Conservation (phyloP, 1,140 invertebrate species). For the Heliconius melpomene region DNA sequence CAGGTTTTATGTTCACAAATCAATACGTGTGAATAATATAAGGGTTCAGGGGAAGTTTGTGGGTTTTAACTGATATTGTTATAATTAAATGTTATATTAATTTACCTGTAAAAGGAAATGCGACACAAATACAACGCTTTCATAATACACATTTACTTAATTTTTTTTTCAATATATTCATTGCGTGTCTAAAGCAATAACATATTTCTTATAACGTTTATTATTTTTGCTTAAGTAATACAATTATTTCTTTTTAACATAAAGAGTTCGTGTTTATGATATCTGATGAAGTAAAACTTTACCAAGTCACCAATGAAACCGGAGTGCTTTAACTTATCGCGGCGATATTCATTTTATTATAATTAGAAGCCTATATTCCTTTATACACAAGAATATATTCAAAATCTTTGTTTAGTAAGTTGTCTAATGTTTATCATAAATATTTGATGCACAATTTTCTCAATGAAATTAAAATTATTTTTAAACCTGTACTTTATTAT, state of each 20-base stretch:
- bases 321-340: not conserved
- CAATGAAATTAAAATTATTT: too few species aligned
- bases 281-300: not conserved
- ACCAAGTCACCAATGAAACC: not conserved
- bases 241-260: constrained; percentile 12
- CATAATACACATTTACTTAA: not conserved
- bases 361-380: not conserved
- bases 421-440: too few species aligned
- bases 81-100: not conserved
- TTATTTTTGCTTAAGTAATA: constrained; percentile 18
- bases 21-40: too few species aligned
- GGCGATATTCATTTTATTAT: not conserved
- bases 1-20: too few species aligned
- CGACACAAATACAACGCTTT: not conserved
- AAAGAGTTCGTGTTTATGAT: not conserved
- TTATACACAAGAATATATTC: too few species aligned
- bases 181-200: constrained; percentile 29
- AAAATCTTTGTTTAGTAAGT: too few species aligned
- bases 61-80: constrained; percentile 52
- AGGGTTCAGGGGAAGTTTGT: too few species aligned
- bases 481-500: too few species aligned
- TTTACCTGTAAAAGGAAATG: not conserved
- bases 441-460: too few species aligned
- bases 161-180: constrained; percentile 15
- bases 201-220: constrained; percentile 30